Evolutionary conservation across 2,113 vertebrate species (phyloP), one percentile per base, ranked within the genome.

Genomic region (Chrysemys picta): DNA sequence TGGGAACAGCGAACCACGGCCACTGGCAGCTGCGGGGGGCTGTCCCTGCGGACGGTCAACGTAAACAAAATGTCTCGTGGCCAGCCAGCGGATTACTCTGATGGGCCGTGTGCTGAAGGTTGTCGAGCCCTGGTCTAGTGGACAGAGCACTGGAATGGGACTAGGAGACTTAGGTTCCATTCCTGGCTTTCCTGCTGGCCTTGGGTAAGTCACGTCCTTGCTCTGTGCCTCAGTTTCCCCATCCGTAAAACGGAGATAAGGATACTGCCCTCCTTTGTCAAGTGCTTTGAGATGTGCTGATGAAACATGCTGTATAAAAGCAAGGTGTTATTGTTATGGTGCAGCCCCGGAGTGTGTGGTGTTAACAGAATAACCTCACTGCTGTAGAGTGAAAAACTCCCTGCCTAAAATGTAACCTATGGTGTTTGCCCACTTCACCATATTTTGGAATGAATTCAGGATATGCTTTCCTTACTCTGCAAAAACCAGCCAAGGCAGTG

Each of bases 401-500:
- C 65, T 72, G 19, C 65, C 57, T 62, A 5, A 62, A 31, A 31
- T 62, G 2, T 62, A 62, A 72, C n/a, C 17, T 72, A 72, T 8
- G 9, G 35, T 38, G 21, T 72, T n/a, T 38, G n/a, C n/a, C n/a
- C 35, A 38, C n/a, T 38, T 72, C 31, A 5, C 9, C 2, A 1
- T 2, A 13, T 6, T 31, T 25, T 59, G 14, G 1, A 56, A 38
- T 31, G 24, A 52, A 24, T 1, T 29, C n/a, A 86, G 62, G 4
- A 10, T 19, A 72, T 72, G 21, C 21, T 2, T 38, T 72, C 35
- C 3, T 79, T 5, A 8, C 31, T 13, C 14, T 47, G n/a, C 3
- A 88, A 79, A 72, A 89, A 35, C 0, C 14, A 50, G 54, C 0
- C 0, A 47, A n/a, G 38, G 72, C 16, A 92, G 54, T 21, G 27